Percentiles rank a stretch among this genome's conserved stretches.
These are phyloP conservation scores for Myotis planiceps DNA, from an alignment of 2,797 vertebrate species.

Conservation along the genomic window DNA sequence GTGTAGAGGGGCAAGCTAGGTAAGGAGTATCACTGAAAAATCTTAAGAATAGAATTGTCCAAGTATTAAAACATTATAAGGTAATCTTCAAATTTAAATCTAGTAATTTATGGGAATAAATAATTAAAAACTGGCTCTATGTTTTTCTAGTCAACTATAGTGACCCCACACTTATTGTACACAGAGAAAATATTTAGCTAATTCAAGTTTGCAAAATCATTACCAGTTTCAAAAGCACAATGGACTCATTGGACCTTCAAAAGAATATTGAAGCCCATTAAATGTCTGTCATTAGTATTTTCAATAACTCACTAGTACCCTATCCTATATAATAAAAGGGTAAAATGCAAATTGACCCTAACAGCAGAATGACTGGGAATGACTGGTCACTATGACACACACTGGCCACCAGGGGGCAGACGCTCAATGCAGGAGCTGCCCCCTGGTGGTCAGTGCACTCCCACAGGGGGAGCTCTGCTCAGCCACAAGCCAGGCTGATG, in stretches of 20 bases:
- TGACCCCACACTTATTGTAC: neutral
- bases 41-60: neutral
- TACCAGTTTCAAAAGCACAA: neutral
- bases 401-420: too few species aligned
- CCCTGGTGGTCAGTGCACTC: too few species aligned
- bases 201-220: neutral
- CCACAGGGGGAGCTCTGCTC: too few species aligned
- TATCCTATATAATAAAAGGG: too few species aligned
- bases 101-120: neutral
- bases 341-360: too few species aligned
- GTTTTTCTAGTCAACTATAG: neutral
- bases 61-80: constrained; percentile 34
- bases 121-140: neutral
- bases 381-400: too few species aligned
- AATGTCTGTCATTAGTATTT: neutral
- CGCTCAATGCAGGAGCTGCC: too few species aligned
- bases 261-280: neutral
- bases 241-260: neutral
- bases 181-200: neutral
- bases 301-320: neutral
- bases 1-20: neutral
- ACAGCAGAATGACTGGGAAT: too few species aligned
- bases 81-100: neutral
- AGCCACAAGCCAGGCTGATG: too few species aligned
- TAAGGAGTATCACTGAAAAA: neutral